These are phyloP conservation scores for Pseudoips prasinana DNA, from an alignment of 2,888 invertebrate species.

Conservation along the genomic window DNA sequence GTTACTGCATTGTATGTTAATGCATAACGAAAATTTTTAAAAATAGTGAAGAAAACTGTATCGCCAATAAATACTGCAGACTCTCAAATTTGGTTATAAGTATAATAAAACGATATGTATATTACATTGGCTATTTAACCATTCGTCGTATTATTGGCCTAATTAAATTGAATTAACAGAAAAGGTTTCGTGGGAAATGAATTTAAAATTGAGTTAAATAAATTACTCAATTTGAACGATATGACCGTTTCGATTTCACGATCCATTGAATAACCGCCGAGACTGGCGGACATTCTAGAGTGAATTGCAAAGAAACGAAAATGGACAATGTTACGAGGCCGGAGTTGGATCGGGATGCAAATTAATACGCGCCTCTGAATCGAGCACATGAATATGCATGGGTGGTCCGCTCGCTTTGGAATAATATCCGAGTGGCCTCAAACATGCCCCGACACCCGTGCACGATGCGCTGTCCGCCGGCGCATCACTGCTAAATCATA, in stretches of 20 bases:
- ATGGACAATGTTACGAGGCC: conserved; percentile 61
- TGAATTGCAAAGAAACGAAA: conserved; percentile 64
- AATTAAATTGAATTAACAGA: conserved; percentile 15
- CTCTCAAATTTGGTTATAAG: too few species aligned
- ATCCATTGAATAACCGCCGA: conserved; percentile 48
- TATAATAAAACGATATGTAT: too few species aligned
- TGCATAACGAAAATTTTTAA: too few species aligned
- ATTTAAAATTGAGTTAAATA: conserved; percentile 29
- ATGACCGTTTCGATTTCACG: conserved; percentile 46
- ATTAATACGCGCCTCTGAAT: conserved; percentile 77
- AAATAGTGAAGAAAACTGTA: too few species aligned
- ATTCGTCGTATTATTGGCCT: too few species aligned
- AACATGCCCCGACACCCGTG: conserved; percentile 31
- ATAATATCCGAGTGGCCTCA: conserved; percentile 64
- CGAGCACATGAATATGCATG: conserved; percentile 77
- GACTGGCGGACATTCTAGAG: conserved; percentile 38
- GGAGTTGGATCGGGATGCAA: conserved; percentile 71
- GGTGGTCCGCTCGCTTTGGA: conserved; percentile 56
- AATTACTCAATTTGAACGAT: conserved; percentile 32
- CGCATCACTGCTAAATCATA: too few species aligned
- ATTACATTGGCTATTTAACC: too few species aligned
- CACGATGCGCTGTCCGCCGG: conserved; percentile 10
- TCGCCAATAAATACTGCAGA: too few species aligned
- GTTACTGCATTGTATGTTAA: too few species aligned
- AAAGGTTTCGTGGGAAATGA: conserved; percentile 23